phyloP scores from a whole-genome alignment of 2,888 invertebrate genomes.

The Abrostola triplasia region DNA sequence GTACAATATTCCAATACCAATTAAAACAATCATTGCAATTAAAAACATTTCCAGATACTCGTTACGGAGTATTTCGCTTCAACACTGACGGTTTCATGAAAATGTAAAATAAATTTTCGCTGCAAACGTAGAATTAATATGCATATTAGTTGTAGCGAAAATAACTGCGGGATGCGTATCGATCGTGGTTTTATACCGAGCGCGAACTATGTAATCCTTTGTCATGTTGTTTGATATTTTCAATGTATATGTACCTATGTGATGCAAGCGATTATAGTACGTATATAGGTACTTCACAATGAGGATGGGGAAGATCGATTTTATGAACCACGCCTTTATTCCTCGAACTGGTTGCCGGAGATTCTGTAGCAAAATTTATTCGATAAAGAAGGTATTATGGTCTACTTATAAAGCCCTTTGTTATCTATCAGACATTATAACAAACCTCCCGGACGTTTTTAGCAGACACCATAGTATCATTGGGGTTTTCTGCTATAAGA shows the following conservation, averaged over 20 bases:
- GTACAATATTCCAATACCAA: constrained; percentile 17
- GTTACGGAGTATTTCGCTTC: constrained; percentile 10
- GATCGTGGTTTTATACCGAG: constrained; percentile 34
- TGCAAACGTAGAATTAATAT: constrained; percentile 35
- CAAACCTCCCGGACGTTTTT: too few species aligned
- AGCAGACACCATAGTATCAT: too few species aligned
- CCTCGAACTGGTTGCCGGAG: neutral
- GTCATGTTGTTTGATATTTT: constrained; percentile 21
- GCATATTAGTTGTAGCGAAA: constrained; percentile 35
- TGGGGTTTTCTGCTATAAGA: too few species aligned
- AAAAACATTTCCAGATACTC: neutral
- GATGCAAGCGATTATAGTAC: neutral
- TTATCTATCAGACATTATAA: too few species aligned
- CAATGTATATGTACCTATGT: constrained; percentile 12
- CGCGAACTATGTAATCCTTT: constrained; percentile 12
- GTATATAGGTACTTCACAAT: neutral
- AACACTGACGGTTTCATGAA: constrained; percentile 15
- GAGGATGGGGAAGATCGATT: neutral
- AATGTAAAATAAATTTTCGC: constrained; percentile 34
- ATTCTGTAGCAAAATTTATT: too few species aligned
- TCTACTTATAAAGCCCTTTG: too few species aligned
- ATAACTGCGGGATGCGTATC: constrained; percentile 27
- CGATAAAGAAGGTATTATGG: too few species aligned
- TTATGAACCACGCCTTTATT: neutral
- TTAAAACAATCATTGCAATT: constrained; percentile 2